Evolutionary conservation across 37 sponge, comb jelly and placozoan species (phyloP).

Genomic region (Oscarella lobularis): DNA sequence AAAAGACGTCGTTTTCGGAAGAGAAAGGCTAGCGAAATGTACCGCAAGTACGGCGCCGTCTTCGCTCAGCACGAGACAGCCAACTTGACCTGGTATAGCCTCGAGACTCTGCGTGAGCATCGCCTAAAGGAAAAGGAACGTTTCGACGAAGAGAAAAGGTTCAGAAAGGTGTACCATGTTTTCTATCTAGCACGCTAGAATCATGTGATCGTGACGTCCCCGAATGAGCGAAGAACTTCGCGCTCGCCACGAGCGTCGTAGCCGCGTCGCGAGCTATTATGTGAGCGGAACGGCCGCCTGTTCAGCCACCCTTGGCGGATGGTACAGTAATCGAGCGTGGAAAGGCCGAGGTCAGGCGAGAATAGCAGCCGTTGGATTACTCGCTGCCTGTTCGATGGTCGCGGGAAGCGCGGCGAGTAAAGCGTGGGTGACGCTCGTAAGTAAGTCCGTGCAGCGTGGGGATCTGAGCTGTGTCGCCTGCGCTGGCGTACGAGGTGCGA

Average conservation of each 20-base stretch:
- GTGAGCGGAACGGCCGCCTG: too few relatives aligned
- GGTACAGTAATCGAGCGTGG: background rate
- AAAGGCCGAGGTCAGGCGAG: background rate
- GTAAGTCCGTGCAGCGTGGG: background rate
- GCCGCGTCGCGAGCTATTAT: too few relatives aligned
- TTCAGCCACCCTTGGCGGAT: background rate
- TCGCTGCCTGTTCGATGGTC: background rate
- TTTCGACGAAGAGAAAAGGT: too few relatives aligned
- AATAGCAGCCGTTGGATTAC: background rate
- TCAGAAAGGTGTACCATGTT: too few relatives aligned
- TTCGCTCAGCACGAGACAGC: background rate
- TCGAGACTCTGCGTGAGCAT: background rate
- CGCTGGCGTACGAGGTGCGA: background rate
- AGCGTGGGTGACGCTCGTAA: background rate
- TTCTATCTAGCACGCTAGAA: too few relatives aligned
- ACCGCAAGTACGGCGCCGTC: constrained; percentile 1
- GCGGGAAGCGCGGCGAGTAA: background rate
- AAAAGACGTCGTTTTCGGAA: too few relatives aligned
- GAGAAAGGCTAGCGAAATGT: too few relatives aligned
- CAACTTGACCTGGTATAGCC: background rate
- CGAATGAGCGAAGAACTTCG: too few relatives aligned
- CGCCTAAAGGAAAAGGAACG: background rate
- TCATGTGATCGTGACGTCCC: too few relatives aligned
- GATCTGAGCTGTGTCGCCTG: background rate
- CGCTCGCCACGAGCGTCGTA: too few relatives aligned